Percentiles rank a stretch among this genome's conserved stretches.
phyloP scores from a whole-genome alignment of 2,797 vertebrate species.

The Pteropus rufus region DNA sequence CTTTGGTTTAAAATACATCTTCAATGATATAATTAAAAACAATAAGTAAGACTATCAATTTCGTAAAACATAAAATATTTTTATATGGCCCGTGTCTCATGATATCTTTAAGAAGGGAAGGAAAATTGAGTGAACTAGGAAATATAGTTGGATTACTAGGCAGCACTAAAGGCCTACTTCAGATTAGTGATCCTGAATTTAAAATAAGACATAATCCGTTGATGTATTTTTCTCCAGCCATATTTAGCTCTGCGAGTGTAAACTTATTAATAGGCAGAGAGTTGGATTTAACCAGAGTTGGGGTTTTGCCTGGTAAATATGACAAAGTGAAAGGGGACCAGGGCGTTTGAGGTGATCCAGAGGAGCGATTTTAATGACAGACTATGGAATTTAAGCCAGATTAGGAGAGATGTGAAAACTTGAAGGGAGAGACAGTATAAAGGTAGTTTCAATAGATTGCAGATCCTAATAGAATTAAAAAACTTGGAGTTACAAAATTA shows the following conservation, averaged over 20 bases:
- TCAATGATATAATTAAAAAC: slow-evolving; percentile 79
- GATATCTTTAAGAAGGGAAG: not conserved
- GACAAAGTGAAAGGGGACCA: not conserved
- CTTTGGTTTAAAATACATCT: slow-evolving; percentile 81
- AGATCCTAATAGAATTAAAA: not conserved
- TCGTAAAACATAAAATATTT: slow-evolving; percentile 78
- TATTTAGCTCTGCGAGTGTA: not conserved
- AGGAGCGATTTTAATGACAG: not conserved
- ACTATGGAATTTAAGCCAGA: not conserved
- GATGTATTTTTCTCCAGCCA: not conserved
- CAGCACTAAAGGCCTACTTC: not conserved
- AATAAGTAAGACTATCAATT: slow-evolving; percentile 70
- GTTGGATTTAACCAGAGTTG: not conserved
- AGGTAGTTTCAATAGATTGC: not conserved
- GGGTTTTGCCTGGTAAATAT: not conserved
- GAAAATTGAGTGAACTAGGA: not conserved
- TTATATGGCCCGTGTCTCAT: slow-evolving; percentile 79
- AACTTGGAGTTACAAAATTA: not conserved
- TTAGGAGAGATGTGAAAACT: not conserved
- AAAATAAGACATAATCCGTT: not conserved
- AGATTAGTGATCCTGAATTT: not conserved
- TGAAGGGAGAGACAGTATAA: not conserved
- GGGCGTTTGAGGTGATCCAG: not conserved
- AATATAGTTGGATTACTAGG: not conserved
- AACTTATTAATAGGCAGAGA: not conserved